Evolutionary conservation across 2,888 invertebrate genomes (phyloP).

Genomic region (Caenorhabditis parvicauda): DNA sequence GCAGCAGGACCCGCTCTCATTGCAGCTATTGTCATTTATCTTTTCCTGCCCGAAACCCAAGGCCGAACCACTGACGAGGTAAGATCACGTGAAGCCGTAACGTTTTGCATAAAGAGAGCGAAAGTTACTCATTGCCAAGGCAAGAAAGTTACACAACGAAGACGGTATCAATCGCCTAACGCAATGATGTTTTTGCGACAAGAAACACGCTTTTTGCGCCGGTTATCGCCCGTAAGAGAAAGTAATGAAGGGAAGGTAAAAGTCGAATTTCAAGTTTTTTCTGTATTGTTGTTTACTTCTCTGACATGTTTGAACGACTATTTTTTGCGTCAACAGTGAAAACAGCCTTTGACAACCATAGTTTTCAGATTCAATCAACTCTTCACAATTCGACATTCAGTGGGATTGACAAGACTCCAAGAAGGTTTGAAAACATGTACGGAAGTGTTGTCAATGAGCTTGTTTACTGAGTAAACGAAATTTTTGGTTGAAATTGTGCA

Average conservation of each 20-base stretch:
- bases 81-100: constrained; percentile 1
- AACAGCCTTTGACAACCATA: too few relatives aligned
- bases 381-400: constrained; percentile 15
- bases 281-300: too few relatives aligned
- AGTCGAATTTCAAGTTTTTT: background rate
- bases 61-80: constrained; percentile 40
- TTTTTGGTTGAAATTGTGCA: background rate
- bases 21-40: constrained; percentile 44
- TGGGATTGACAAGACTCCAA: constrained; percentile 9
- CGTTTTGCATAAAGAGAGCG: constrained; percentile 6
- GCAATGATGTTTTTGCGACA: constrained; percentile 1
- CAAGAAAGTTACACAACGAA: constrained; percentile 5
- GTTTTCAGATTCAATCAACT: constrained; percentile 21
- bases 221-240: background rate
- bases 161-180: constrained; percentile 3
- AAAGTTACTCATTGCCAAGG: too few relatives aligned
- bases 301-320: too few relatives aligned
- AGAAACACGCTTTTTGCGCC: background rate
- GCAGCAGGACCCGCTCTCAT: constrained; percentile 52
- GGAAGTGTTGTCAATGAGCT: constrained; percentile 15
- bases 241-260: constrained; percentile 1
- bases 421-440: constrained; percentile 6
- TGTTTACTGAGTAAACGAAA: constrained; percentile 6
- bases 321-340: too few relatives aligned
- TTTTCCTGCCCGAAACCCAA: constrained; percentile 58